phyloP scores from a whole-genome alignment of 2,888 invertebrate species.

The Eristalis arbustorum region DNA sequence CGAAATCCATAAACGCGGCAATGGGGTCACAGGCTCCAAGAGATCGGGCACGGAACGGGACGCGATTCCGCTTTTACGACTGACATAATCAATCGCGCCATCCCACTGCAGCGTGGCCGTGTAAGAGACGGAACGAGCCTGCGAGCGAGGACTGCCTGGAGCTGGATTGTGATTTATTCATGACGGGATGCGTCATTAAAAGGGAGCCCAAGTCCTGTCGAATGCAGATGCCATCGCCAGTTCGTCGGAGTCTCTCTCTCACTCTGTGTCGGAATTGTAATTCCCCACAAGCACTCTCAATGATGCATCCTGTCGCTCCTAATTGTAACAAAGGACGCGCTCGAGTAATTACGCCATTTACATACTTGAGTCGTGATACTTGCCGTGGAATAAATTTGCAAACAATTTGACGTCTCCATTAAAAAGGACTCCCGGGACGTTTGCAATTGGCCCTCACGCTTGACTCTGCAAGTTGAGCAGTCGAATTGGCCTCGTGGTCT shows the following conservation, averaged over 20 bases:
- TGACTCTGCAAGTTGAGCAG: background rate
- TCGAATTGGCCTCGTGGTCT: background rate
- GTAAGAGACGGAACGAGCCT: background rate
- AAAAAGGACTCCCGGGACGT: background rate
- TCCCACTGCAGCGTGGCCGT: too few relatives aligned
- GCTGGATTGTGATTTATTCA: background rate
- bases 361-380: background rate
- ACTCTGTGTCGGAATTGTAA: background rate
- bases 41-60: background rate
- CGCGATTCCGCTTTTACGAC: conserved; percentile 7
- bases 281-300: background rate
- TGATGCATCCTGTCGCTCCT: background rate
- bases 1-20: background rate
- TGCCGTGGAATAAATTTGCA: background rate
- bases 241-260: background rate
- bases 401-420: background rate
- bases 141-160: background rate
- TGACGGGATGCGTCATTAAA: background rate
- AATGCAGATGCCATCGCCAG: background rate
- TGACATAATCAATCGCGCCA: conserved; percentile 14
- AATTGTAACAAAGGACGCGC: background rate
- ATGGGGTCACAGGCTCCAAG: background rate
- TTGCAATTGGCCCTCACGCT: background rate
- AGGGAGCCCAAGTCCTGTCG: background rate
- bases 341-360: conserved; percentile 13